phyloP scores from a whole-genome alignment of 2,888 invertebrate species.

The Hypomecis atomaria region DNA sequence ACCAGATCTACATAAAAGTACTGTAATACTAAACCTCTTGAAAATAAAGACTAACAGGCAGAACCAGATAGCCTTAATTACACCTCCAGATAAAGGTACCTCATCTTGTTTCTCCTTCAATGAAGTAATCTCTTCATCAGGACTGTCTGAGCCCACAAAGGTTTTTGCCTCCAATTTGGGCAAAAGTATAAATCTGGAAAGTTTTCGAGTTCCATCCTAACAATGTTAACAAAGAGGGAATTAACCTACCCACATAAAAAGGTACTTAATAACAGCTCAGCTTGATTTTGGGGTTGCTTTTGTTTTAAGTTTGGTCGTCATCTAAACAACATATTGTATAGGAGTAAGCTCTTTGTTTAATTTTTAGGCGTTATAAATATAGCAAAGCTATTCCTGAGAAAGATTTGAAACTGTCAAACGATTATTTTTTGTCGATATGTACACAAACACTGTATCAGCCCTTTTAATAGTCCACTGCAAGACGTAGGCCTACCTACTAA shows the following conservation, averaged over 20 bases:
- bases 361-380: conserved; percentile 23
- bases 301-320: conserved; percentile 48
- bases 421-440: too few relatives aligned
- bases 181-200: conserved; percentile 39
- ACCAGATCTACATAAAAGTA: conserved; percentile 12
- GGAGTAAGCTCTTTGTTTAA: conserved; percentile 34
- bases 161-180: conserved; percentile 37
- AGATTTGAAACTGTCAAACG: background rate
- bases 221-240: conserved; percentile 41
- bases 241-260: conserved; percentile 46
- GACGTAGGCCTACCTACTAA: too few relatives aligned
- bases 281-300: conserved; percentile 53
- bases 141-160: conserved; percentile 32
- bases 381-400: conserved; percentile 9
- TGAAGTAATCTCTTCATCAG: conserved; percentile 31
- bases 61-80: conserved; percentile 20
- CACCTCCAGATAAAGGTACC: conserved; percentile 23
- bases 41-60: conserved; percentile 17
- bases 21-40: conserved; percentile 13
- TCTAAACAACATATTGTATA: conserved; percentile 45
- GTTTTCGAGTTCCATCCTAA: conserved; percentile 37
- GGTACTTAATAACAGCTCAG: conserved; percentile 43
- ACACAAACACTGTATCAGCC: too few relatives aligned
- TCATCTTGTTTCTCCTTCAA: conserved; percentile 25
- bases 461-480: too few relatives aligned